These are phyloP conservation scores for Yoshiicerus persimilis DNA, from an alignment of 1,140 invertebrate genomes.

Conservation along the genomic window DNA sequence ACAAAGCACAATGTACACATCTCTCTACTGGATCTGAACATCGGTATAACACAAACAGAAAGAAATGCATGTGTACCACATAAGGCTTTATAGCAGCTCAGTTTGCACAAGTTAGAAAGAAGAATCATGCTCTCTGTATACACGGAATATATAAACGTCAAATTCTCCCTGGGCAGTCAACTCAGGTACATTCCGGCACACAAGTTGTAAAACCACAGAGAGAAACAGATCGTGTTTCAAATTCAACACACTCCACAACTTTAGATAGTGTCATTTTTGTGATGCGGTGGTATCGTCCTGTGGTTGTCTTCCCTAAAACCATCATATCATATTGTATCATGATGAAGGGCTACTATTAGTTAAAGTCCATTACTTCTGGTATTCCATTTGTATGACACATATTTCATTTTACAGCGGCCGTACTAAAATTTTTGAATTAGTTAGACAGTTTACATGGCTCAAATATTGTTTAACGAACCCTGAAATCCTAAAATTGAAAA, in stretches of 20 bases:
- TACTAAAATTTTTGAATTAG: too few relatives aligned
- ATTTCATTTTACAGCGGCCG: too few relatives aligned
- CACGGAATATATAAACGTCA: neutral
- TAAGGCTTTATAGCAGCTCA: neutral
- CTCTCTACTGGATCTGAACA: neutral
- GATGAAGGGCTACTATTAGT: too few relatives aligned
- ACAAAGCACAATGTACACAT: neutral
- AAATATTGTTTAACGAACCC: too few relatives aligned
- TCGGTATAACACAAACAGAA: neutral
- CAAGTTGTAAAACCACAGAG: conserved; percentile 5
- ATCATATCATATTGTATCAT: too few relatives aligned
- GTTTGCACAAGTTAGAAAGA: neutral
- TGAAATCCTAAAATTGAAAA: too few relatives aligned
- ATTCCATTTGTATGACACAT: too few relatives aligned
- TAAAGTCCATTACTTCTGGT: too few relatives aligned
- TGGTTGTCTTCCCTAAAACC: neutral
- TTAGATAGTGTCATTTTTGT: neutral
- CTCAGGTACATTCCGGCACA: neutral
- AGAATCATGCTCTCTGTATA: neutral
- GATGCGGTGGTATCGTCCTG: neutral
- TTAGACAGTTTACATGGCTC: too few relatives aligned
- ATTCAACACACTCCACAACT: neutral
- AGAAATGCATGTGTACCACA: too few relatives aligned
- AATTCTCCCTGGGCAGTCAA: neutral
- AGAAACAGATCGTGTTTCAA: neutral